Evolutionary conservation across 2,797 vertebrate species (phyloP).

Genomic region (Phaenicophaeus curvirostris): DNA sequence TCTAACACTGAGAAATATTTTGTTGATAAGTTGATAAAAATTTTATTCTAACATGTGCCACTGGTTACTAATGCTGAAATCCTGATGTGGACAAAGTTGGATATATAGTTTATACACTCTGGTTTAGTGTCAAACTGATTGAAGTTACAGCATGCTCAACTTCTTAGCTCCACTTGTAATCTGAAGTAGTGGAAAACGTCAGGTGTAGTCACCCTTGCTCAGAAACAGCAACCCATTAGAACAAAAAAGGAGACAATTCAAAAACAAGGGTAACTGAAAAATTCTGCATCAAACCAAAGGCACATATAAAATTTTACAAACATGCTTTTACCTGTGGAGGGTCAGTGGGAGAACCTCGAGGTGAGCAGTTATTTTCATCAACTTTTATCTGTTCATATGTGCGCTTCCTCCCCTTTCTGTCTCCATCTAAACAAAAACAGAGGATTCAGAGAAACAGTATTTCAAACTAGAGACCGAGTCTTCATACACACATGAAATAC

Average conservation of each 20-base stretch:
- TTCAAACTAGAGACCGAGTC: conserved; percentile 6
- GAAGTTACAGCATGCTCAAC: not conserved
- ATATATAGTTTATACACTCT: not conserved
- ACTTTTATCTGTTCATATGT: conserved; percentile 92
- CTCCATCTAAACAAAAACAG: conserved; percentile 81
- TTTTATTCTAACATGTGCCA: not conserved
- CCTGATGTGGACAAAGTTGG: not conserved
- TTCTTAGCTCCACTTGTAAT: not conserved
- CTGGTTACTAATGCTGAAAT: not conserved
- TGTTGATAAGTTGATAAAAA: fast-evolving
- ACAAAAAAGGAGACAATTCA: not conserved
- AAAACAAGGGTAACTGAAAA: not conserved
- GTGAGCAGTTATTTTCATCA: conserved; percentile 86
- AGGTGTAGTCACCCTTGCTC: not conserved
- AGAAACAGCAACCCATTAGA: not conserved
- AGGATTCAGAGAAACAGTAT: conserved; percentile 24
- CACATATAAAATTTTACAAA: not conserved
- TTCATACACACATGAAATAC: conserved; percentile 64
- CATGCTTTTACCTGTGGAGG: conserved; percentile 88
- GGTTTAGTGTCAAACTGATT: not conserved
- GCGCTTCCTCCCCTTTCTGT: conserved; percentile 92
- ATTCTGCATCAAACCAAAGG: not conserved
- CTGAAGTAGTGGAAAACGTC: not conserved
- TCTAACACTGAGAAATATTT: not conserved
- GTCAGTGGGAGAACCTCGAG: conserved; percentile 88